Conservation (phyloP, 2,888 invertebrate species). For the Drosophila monieri region DNA sequence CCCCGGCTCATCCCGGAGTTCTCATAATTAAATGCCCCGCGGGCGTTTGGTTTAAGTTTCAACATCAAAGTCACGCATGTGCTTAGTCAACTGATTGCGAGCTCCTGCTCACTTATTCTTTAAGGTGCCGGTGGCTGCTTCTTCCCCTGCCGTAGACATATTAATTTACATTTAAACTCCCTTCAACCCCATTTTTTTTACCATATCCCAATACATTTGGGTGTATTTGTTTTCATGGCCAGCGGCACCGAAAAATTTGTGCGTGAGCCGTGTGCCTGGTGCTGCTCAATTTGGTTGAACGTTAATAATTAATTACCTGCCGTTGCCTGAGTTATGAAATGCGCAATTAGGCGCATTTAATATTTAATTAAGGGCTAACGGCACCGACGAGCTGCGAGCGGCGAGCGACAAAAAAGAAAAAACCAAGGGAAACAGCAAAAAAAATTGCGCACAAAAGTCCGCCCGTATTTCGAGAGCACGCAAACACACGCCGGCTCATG, state of each 20-base stretch:
- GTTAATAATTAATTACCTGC: slow-evolving; percentile 78
- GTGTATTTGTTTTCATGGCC: slow-evolving; percentile 15
- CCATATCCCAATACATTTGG: slow-evolving; percentile 8
- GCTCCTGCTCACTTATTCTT: slow-evolving; percentile 12
- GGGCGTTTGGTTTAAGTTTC: slow-evolving; percentile 33
- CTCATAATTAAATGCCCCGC: slow-evolving; percentile 49
- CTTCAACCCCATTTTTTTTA: slow-evolving; percentile 9
- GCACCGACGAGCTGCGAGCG: slow-evolving; percentile 29
- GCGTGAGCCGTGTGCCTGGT: slow-evolving; percentile 27
- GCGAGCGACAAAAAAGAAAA: slow-evolving; percentile 27
- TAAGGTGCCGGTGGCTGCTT: slow-evolving; percentile 26
- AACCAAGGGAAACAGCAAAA: slow-evolving; percentile 18
- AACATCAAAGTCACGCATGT: slow-evolving; percentile 47
- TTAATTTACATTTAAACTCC: slow-evolving; percentile 31
- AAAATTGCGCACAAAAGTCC: slow-evolving; percentile 37
- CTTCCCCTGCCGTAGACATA: slow-evolving; percentile 38
- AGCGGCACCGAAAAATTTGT: slow-evolving; percentile 22
- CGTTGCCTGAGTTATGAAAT: slow-evolving; percentile 78
- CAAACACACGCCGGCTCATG: slow-evolving; percentile 35
- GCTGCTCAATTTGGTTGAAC: slow-evolving; percentile 76
- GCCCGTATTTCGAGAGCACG: slow-evolving; percentile 31
- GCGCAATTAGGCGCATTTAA: slow-evolving; percentile 78
- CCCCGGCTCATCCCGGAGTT: slow-evolving; percentile 11
- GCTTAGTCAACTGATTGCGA: slow-evolving; percentile 7
- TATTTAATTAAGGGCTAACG: slow-evolving; percentile 77